phyloP scores from a whole-genome alignment of 37 sponge, comb jelly and placozoan species.

The Geodia barretti region DNA sequence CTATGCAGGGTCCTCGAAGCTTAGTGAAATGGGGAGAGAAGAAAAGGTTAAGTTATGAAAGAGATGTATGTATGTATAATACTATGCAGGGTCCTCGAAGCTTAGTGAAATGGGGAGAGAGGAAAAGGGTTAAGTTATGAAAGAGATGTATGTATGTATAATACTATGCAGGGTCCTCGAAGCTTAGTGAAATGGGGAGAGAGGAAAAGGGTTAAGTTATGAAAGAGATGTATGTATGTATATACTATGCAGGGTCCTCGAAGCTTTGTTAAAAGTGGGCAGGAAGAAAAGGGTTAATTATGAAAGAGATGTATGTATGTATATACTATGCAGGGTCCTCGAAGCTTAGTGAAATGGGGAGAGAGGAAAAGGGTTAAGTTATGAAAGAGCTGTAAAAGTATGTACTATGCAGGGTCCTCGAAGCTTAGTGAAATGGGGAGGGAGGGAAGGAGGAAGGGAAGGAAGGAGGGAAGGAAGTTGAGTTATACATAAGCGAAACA shows the following conservation, averaged over 20 bases:
- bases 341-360: too few species aligned
- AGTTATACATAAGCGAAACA: too few species aligned
- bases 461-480: too few species aligned
- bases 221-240: background rate
- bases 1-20: too few species aligned
- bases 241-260: background rate
- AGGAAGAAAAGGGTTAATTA: background rate
- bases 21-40: slow-evolving; percentile 8
- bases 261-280: too few species aligned
- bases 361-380: background rate
- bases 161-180: too few species aligned
- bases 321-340: background rate
- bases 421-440: slow-evolving; percentile 7
- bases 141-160: background rate
- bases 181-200: slow-evolving; percentile 7
- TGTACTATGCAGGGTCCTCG: too few species aligned
- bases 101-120: too few species aligned
- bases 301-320: background rate
- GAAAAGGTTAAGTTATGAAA: slow-evolving; percentile 5
- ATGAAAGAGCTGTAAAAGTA: background rate
- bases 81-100: too few species aligned
- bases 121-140: slow-evolving; percentile 3
- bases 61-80: background rate
- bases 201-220: background rate
- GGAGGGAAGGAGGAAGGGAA: background rate